Base-by-base conservation (phyloP, 2,797 vertebrate species). In the Spinibarbus caldwelli region DNA sequence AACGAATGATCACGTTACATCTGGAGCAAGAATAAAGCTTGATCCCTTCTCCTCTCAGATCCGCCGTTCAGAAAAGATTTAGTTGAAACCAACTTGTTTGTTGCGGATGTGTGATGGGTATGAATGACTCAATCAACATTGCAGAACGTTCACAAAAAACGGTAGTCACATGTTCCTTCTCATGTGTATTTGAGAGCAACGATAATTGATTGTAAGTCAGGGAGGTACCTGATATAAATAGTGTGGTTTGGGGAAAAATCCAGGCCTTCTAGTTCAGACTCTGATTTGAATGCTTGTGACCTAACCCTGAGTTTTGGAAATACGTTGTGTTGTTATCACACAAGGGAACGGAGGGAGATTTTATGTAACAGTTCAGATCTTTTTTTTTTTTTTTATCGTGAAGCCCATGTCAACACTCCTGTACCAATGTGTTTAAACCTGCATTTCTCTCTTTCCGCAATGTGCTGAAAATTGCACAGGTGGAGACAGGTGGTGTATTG, bases 1-100 rank as follows among this genome's bases (percentile, higher is more conserved):
- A 85, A 89, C 84, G 75, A 90, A 88, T 89, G 87, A 92, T 92
- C 88, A 82, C 29, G 71, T 90, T 78, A 89, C 86, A 91, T 91
- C 87, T 92, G 89, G 87, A 89, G 78, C 80, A 86, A 87, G 89
- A 91, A 85, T 86, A 87, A 90, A 90, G 90, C 84, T 89, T 89
- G 87, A 90, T 91, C 90, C 66, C 81, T 81, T 88, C 85, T 75
- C 89, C 82, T 80, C 78, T 90, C 87, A 85, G 88, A 91, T 91
- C 86, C 72, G 79, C 76, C 68, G 62, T 91, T 86, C 73, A 83
- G 72, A 88, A 86, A 85, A 78, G 78, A 88, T 59, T 78, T 67
- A 29, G 67, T 41, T 85, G 21, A 6, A 59, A 85, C 86, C 66
- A 52, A 43, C 75, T 81, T 85, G 83, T 78, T 82, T 81, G 78